Percentiles rank a stretch among this genome's conserved stretches.
Conservation (phyloP, 2,888 invertebrate species). For the Agrochola litura region DNA sequence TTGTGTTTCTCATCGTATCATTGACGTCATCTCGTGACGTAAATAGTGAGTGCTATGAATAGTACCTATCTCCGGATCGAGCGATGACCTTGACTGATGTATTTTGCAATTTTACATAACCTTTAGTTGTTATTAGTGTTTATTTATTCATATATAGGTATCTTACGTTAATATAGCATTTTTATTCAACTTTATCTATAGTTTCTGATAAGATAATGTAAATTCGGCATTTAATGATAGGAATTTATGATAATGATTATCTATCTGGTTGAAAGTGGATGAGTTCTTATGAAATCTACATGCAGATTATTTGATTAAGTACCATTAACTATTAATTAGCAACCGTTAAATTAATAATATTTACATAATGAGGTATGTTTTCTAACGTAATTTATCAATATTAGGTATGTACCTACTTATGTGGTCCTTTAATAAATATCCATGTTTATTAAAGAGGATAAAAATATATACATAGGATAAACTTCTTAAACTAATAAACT, state of each 20-base stretch:
- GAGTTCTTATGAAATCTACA: slow-evolving; percentile 23
- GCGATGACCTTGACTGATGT: slow-evolving; percentile 40
- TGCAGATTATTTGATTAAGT: slow-evolving; percentile 37
- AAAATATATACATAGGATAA: no score
- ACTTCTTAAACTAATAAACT: no score
- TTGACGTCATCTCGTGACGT: slow-evolving; percentile 68
- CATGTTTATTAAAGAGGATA: no score
- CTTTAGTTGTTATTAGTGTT: slow-evolving; percentile 1
- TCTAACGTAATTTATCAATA: not conserved
- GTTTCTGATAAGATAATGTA: slow-evolving; percentile 15
- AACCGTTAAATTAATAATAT: slow-evolving; percentile 26
- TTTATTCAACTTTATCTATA: slow-evolving; percentile 1
- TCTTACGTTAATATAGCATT: not conserved
- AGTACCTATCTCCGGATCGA: slow-evolving; percentile 10
- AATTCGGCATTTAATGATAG: slow-evolving; percentile 13
- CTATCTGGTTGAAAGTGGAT: not conserved
- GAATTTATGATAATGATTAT: slow-evolving; percentile 18
- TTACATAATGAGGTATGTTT: slow-evolving; percentile 28
- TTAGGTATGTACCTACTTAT: not conserved
- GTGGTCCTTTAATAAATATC: no score
- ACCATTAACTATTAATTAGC: slow-evolving; percentile 45
- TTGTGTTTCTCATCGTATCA: slow-evolving; percentile 26
- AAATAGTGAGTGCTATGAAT: slow-evolving; percentile 15
- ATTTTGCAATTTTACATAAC: slow-evolving; percentile 30
- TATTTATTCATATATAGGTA: not conserved